Conservation (phyloP, 2,888 invertebrate species). For the Pammene fasciana region DNA sequence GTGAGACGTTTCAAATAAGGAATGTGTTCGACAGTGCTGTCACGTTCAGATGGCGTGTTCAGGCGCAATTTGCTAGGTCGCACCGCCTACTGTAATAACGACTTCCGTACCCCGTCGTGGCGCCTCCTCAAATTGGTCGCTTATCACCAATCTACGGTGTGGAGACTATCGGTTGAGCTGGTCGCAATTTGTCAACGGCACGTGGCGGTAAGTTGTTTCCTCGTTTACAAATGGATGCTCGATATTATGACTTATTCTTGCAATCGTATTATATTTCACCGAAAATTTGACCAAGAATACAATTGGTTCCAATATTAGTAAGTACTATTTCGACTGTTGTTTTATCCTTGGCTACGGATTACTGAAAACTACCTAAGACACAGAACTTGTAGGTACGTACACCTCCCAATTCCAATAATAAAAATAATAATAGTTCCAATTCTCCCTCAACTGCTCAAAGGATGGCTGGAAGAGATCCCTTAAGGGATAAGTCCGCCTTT, state of each 20-base stretch:
- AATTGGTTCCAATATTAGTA: not conserved
- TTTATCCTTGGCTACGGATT: too few relatives aligned
- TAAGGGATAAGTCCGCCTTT: too few relatives aligned
- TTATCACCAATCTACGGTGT: constrained; percentile 82
- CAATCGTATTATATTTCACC: constrained; percentile 12
- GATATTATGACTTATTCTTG: constrained; percentile 44
- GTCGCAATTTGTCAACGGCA: constrained; percentile 77
- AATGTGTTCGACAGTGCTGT: constrained; percentile 81
- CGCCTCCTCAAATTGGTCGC: constrained; percentile 83
- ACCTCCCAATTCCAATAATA: too few relatives aligned
- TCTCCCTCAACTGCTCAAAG: too few relatives aligned
- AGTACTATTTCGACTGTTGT: too few relatives aligned
- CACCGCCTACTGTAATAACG: constrained; percentile 83
- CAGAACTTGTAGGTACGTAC: too few relatives aligned
- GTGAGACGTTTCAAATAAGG: constrained; percentile 79
- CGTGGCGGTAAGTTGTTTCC: constrained; percentile 63
- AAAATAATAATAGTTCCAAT: too few relatives aligned
- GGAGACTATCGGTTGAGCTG: constrained; percentile 75
- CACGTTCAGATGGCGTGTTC: constrained; percentile 81
- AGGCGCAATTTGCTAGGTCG: constrained; percentile 79
- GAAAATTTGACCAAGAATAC: not conserved
- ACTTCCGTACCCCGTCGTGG: constrained; percentile 82
- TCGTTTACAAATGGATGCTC: constrained; percentile 60
- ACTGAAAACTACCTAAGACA: too few relatives aligned
- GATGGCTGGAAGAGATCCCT: too few relatives aligned